Evolutionary conservation across 2,113 vertebrate species (phyloP).

Genomic region (Vireo altiloquus): DNA sequence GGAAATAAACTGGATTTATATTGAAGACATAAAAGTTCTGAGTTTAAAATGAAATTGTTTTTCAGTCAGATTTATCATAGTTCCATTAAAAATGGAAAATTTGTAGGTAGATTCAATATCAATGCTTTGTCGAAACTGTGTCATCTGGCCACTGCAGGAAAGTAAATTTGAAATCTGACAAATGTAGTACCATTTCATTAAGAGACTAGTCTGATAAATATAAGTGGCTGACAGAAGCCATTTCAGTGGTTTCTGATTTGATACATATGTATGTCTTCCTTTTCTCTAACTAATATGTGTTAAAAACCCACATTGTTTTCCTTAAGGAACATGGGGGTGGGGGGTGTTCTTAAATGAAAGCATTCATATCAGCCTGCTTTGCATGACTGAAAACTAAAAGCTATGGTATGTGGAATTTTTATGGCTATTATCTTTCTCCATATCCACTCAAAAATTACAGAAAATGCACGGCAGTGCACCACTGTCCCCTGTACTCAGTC

Average conservation of each 20-base stretch:
- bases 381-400: not conserved
- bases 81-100: not conserved
- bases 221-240: not conserved
- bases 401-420: not conserved
- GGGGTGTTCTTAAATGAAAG: not conserved
- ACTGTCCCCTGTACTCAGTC: too few species aligned
- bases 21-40: not conserved
- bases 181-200: not conserved
- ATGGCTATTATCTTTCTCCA: not conserved
- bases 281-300: not conserved
- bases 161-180: not conserved
- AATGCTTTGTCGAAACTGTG: not conserved
- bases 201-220: not conserved
- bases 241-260: not conserved
- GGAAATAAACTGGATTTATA: not conserved
- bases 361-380: not conserved
- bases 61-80: not conserved
- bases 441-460: not conserved
- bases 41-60: not conserved
- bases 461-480: not conserved
- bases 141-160: not conserved
- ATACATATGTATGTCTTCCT: not conserved
- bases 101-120: not conserved
- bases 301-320: not conserved
- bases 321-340: accelerated